Percentiles rank a stretch among this genome's conserved stretches.
Evolutionary conservation across 2,113 vertebrate species (phyloP).

Genomic region (Rafetus swinhoei): DNA sequence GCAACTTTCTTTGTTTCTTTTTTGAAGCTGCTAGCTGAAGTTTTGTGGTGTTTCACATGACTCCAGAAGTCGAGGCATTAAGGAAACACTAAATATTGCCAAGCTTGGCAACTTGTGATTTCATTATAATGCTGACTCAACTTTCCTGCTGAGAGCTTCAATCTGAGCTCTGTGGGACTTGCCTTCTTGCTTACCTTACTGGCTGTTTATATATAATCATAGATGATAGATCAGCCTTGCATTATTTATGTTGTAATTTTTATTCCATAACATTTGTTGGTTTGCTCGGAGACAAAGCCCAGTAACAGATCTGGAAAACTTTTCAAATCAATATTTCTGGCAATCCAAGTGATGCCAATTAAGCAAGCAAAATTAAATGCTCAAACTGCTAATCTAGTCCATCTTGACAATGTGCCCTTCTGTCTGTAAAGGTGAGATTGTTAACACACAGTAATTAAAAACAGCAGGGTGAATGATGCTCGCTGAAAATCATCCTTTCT

Average conservation of each 20-base stretch:
- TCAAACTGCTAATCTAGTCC: not conserved
- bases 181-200: not conserved
- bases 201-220: not conserved
- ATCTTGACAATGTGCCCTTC: not conserved
- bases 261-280: not conserved
- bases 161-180: not conserved
- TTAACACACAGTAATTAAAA: slow-evolving; percentile 12
- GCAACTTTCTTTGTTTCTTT: not conserved
- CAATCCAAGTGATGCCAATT: slow-evolving; percentile 42
- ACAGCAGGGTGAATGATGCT: slow-evolving; percentile 7
- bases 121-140: no score
- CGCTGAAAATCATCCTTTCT: slow-evolving; percentile 2
- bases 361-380: slow-evolving; percentile 47
- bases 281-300: slow-evolving; percentile 10
- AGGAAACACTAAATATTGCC: not conserved
- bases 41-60: not conserved
- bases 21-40: not conserved
- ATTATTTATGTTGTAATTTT: slow-evolving; percentile 30
- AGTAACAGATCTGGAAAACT: slow-evolving; percentile 21
- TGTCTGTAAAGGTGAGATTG: not conserved
- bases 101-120: not conserved
- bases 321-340: slow-evolving; percentile 43
- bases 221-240: not conserved
- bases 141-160: not conserved
- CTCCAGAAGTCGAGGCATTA: not conserved